These are phyloP conservation scores for Drosophila asahinai DNA, from an alignment of 1,140 invertebrate species.

Conservation along the genomic window DNA sequence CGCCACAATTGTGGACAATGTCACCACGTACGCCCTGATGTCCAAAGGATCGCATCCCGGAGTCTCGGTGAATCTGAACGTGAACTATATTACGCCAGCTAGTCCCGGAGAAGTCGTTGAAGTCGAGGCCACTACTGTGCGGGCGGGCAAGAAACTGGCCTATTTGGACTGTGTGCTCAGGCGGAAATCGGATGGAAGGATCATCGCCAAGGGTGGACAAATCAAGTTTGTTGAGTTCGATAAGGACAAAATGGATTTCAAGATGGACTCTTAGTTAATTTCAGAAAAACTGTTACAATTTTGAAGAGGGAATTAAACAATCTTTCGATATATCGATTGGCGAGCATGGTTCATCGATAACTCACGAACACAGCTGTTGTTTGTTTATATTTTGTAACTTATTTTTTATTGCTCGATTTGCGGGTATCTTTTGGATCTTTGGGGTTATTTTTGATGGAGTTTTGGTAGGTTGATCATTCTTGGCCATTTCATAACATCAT, in stretches of 20 bases:
- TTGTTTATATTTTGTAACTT: constrained; percentile 5
- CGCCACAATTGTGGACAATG: constrained; percentile 92
- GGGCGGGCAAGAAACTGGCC: constrained; percentile 91
- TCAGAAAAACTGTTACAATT: neutral
- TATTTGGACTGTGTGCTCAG: constrained; percentile 92
- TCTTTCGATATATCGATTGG: constrained; percentile 5
- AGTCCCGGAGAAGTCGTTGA: constrained; percentile 91
- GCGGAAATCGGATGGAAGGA: constrained; percentile 89
- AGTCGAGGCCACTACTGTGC: constrained; percentile 92
- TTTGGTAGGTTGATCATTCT: neutral
- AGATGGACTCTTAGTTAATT: neutral
- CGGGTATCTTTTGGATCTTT: neutral
- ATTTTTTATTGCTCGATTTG: neutral
- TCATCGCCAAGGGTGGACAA: constrained; percentile 93
- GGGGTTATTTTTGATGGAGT: neutral
- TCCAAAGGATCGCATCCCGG: constrained; percentile 88
- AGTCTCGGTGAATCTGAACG: constrained; percentile 90
- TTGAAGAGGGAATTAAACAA: neutral
- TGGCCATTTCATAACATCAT: neutral
- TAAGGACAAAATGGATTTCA: constrained; percentile 11
- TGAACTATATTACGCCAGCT: constrained; percentile 91
- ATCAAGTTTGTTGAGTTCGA: constrained; percentile 89
- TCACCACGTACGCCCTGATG: constrained; percentile 93
- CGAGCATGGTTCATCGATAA: neutral
- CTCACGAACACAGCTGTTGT: constrained; percentile 8